A percentile compares a stretch with the other conserved stretches of the same genome.
Evolutionary conservation across 2,113 vertebrate genomes (phyloP).

Genomic region (Pholis gunnellus): DNA sequence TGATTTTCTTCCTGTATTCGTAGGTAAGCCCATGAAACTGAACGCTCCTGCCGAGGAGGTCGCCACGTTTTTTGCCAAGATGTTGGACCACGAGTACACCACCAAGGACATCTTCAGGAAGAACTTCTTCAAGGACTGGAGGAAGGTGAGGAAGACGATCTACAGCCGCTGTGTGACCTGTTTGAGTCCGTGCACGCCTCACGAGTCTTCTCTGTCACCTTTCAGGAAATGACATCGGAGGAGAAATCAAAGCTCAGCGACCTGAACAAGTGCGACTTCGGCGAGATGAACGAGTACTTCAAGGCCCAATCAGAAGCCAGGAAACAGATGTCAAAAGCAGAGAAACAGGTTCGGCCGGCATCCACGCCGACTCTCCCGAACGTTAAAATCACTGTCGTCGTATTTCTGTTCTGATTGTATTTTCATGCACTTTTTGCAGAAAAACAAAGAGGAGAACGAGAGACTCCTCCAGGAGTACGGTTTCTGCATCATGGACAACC

Average conservation of each 20-base stretch:
- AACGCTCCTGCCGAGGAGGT: constrained; percentile 94
- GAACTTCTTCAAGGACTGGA: constrained; percentile 99
- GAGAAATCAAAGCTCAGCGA: constrained; percentile 91
- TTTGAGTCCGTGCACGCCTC: neutral
- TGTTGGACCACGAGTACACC: constrained; percentile 98
- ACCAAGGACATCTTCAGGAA: constrained; percentile 98
- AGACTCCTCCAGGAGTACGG: constrained; percentile 93
- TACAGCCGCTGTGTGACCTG: neutral
- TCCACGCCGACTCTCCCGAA: neutral
- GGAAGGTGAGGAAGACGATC: constrained; percentile 86
- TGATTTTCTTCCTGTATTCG: constrained; percentile 7
- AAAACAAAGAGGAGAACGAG: constrained; percentile 97
- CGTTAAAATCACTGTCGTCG: neutral
- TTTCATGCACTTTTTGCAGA: constrained; percentile 77
- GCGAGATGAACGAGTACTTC: constrained; percentile 93
- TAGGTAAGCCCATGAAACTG: constrained; percentile 94
- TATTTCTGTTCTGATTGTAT: neutral
- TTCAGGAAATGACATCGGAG: constrained; percentile 95
- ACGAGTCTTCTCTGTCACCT: neutral
- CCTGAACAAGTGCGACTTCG: constrained; percentile 95
- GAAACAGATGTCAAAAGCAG: constrained; percentile 97
- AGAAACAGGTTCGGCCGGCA: constrained; percentile 90
- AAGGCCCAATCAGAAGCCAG: constrained; percentile 94
- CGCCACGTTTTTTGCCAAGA: constrained; percentile 97
- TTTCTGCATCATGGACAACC: constrained; percentile 97